Conservation (phyloP, 1,140 invertebrate species). For the Sitobion miscanthi region DNA sequence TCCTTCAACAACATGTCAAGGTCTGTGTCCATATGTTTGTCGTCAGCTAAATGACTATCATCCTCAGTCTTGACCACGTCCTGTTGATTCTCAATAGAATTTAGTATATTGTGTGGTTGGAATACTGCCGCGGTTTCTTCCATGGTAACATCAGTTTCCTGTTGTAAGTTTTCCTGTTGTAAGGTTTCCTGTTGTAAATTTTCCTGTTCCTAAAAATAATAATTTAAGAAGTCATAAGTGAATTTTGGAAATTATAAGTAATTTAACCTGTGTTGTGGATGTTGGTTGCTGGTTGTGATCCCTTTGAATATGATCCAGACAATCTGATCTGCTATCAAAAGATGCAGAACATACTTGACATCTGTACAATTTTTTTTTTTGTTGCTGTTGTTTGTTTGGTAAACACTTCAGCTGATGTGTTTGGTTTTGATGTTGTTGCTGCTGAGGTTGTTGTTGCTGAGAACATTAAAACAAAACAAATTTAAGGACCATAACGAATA, state of each 20-base stretch:
- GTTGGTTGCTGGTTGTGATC: constrained; percentile 40
- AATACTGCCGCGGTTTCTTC: neutral
- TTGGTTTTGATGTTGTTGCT: neutral
- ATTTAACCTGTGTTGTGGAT: neutral
- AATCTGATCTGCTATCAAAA: constrained; percentile 51
- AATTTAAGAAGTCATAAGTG: neutral
- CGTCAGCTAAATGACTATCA: neutral
- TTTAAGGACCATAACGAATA: neutral
- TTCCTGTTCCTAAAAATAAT: neutral
- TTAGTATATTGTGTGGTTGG: neutral
- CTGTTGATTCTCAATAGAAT: neutral
- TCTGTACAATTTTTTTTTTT: constrained; percentile 43
- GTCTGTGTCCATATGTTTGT: neutral
- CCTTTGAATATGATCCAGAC: constrained; percentile 55
- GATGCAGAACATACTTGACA: constrained; percentile 56
- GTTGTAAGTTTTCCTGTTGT: too few relatives aligned
- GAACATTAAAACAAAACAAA: neutral
- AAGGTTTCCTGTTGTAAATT: too few relatives aligned
- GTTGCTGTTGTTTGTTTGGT: neutral
- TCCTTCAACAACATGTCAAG: constrained; percentile 13
- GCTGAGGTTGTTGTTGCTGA: neutral
- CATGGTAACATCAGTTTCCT: too few relatives aligned
- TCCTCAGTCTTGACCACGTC: neutral
- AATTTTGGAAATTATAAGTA: neutral
- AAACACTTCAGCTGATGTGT: neutral